Evolutionary conservation across 2,113 vertebrate species (phyloP).

Genomic region (Neogobius melanostomus): DNA sequence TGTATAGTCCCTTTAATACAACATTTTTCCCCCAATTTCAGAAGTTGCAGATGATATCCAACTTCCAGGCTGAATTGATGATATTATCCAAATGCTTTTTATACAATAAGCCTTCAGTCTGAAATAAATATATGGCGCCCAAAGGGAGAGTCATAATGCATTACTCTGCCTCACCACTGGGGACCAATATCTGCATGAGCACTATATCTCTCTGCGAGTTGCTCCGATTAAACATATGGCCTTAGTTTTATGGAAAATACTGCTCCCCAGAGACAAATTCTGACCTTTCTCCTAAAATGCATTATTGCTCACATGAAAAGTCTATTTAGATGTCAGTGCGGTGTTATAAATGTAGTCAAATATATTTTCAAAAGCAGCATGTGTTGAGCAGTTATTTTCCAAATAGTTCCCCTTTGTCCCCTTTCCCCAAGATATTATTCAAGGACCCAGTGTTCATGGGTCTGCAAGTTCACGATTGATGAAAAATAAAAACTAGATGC

Average conservation of each 20-base stretch:
- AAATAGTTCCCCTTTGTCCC: background rate
- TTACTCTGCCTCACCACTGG: slow-evolving; percentile 6
- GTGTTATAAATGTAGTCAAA: background rate
- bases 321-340: background rate
- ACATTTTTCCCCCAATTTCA: no score
- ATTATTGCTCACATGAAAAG: slow-evolving; percentile 8
- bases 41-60: no score
- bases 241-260: slow-evolving; percentile 1
- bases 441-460: background rate
- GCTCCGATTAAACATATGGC: slow-evolving; percentile 9
- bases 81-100: slow-evolving; percentile 1
- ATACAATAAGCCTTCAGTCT: background rate
- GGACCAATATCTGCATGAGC: background rate
- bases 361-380: background rate
- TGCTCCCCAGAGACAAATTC: slow-evolving; percentile 1
- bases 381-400: background rate
- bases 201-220: slow-evolving; percentile 4
- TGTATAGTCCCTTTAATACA: no score
- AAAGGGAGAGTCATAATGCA: background rate
- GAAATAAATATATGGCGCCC: background rate
- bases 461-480: no score
- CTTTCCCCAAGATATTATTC: background rate
- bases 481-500: no score
- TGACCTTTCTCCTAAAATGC: slow-evolving; percentile 11
- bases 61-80: no score